A percentile compares a stretch with the other conserved stretches of the same genome.
Evolutionary conservation across 92 coral and sea anemone species (phyloP).

Genomic region (Blastomussa wellsi): DNA sequence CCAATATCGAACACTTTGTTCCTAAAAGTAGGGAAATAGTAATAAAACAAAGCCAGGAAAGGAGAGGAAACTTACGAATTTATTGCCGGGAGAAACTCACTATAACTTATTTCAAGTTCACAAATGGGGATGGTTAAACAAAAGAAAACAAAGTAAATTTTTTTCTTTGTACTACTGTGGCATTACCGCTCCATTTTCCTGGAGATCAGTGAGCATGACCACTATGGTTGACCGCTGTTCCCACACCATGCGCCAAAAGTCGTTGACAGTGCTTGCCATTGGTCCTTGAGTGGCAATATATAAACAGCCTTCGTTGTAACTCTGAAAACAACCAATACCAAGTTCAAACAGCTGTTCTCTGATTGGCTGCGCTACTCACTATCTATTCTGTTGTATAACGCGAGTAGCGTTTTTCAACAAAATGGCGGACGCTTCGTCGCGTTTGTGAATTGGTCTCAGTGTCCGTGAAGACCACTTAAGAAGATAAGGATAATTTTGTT

Average conservation of each 20-base stretch:
- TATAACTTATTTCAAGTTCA: not conserved
- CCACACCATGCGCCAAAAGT: slow-evolving; percentile 99
- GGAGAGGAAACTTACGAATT: not conserved
- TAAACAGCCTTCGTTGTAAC: slow-evolving; percentile 75
- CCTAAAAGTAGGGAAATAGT: slow-evolving; percentile 39
- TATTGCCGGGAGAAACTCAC: not conserved
- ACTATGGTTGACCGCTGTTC: slow-evolving; percentile 93
- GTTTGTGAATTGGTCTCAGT: too few relatives aligned
- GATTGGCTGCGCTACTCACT: too few relatives aligned
- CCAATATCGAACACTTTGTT: slow-evolving; percentile 76
- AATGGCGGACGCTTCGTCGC: too few relatives aligned
- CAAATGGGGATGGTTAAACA: not conserved
- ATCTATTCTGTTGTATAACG: too few relatives aligned
- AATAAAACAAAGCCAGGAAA: not conserved
- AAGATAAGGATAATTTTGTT: too few relatives aligned
- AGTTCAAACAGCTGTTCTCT: too few relatives aligned
- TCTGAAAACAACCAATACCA: slow-evolving; percentile 44
- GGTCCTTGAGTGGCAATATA: slow-evolving; percentile 96
- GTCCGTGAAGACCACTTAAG: too few relatives aligned
- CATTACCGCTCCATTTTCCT: slow-evolving; percentile 76
- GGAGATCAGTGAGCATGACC: slow-evolving; percentile 80
- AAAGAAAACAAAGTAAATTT: not conserved
- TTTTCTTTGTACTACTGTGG: not conserved
- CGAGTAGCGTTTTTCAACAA: too few relatives aligned
- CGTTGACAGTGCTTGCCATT: slow-evolving; percentile 75